A percentile compares a stretch with the other conserved stretches of the same genome.
Conservation (phyloP, 2,113 vertebrate species). For the Tupaia chinensis region DNA sequence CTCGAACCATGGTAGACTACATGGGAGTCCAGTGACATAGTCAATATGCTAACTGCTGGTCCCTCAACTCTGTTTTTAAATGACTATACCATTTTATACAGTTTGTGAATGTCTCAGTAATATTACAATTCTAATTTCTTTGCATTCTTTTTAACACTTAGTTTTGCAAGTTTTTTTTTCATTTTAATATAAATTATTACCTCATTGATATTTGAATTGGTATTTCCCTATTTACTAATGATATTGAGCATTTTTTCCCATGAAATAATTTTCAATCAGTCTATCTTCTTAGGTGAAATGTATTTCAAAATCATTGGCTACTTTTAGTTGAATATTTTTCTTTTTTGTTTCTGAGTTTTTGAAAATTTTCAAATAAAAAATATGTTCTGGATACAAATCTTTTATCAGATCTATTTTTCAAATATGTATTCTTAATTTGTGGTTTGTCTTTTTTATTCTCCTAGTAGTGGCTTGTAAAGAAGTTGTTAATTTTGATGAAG, state of each 20-base stretch:
- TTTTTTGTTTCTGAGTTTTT: neutral
- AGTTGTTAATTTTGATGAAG: neutral
- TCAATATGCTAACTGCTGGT: too few species aligned
- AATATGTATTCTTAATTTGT: neutral
- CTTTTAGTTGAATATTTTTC: neutral
- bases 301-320: neutral
- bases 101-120: neutral
- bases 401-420: neutral
- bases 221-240: conserved; percentile 1
- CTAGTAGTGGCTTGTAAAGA: neutral
- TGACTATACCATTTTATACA: neutral
- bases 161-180: neutral
- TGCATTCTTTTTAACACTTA: neutral
- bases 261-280: neutral
- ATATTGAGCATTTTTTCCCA: neutral
- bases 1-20: too few species aligned
- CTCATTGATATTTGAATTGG: neutral
- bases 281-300: neutral
- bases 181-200: neutral
- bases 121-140: neutral
- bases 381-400: neutral
- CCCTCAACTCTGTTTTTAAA: neutral
- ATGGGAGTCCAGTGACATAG: too few species aligned
- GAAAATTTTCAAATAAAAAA: neutral
- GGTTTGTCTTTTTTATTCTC: conserved; percentile 9